Conservation (phyloP, 2,888 invertebrate species). For the Drosophila fungiperda region DNA sequence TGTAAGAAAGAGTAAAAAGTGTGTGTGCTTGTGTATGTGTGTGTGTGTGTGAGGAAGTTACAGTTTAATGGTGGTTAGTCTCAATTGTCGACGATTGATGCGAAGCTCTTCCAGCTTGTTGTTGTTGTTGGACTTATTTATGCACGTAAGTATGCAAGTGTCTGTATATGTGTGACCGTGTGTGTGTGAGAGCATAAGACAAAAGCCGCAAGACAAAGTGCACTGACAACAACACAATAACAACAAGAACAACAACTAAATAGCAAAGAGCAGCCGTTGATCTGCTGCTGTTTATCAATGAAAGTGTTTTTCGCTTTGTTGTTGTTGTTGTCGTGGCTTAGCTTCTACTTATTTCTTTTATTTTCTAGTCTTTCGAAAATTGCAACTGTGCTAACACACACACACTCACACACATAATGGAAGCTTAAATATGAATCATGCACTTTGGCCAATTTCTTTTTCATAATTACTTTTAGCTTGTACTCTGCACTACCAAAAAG, state of each 20-base stretch:
- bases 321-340: conserved; percentile 2
- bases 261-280: conserved; percentile 43
- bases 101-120: conserved; percentile 32
- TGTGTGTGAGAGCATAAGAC: conserved; percentile 37
- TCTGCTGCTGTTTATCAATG: conserved; percentile 56
- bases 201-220: conserved; percentile 62
- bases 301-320: conserved; percentile 45
- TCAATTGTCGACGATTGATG: conserved; percentile 77
- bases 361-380: conserved; percentile 18
- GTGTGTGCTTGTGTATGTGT: conserved; percentile 8
- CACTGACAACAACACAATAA: conserved; percentile 33
- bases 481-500: not conserved
- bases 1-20: conserved; percentile 10
- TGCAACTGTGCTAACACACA: conserved; percentile 10
- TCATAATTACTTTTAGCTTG: not conserved
- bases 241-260: conserved; percentile 22
- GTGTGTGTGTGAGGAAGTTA: conserved; percentile 72
- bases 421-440: conserved; percentile 3
- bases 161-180: not conserved
- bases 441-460: not conserved
- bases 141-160: conserved; percentile 44
- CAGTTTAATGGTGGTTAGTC: conserved; percentile 77
- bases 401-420: not conserved
- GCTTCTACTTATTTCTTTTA: conserved; percentile 42
- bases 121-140: conserved; percentile 34